Evolutionary conservation across 1,140 invertebrate species (phyloP), one percentile per base, ranked within the genome.

Genomic region (Drosophila lacteicornis): DNA sequence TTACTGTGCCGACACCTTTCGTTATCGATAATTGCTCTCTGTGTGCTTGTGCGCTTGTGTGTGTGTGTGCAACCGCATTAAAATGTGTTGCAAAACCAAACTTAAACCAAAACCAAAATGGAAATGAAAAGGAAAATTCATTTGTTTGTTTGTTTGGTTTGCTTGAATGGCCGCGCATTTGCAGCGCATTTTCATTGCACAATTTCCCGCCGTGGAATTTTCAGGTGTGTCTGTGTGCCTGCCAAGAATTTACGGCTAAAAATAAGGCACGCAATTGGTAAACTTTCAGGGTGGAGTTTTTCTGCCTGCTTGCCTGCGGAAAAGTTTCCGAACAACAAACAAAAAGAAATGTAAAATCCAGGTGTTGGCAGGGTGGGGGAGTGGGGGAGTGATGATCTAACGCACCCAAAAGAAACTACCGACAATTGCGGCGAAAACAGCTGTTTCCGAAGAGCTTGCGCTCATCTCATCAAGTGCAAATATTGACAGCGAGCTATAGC

Each of bases 241-340:
- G 27, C 43, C 47, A 70, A 74, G 68, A 79, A 86, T 82, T 82
- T 75, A 82, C 80, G 74, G 65, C 82, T 85, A 75, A 86, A 85
- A 75, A 81, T 75, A 85, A 81, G 60, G 66, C 82, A 81, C 69
- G 79, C 82, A 85, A 69, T 85, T 65, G 57, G 49, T 70, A 59
- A 71, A 38, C 33, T 46, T 36, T 1, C 12, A 22, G 53, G 51
- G 51, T 47, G 69, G 69, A 70, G 66, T 57, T n/a, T 53, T 36
- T 45, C 50, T 46, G 40, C 40, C 22, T 45, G 42, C 40, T 17
- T 45, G 42, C 42, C 62, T n/a, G 27, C 15, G 30, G 22, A 60
- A 73, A 53, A 59, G 30, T 42, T 67, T 42, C 49, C 40, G 19
- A 49, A 74, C 33, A 63, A 42, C 59, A 49, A 58, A 15, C 15